phyloP scores from a whole-genome alignment of 2,113 vertebrate species.

The Nothocercus nigrocapillus region DNA sequence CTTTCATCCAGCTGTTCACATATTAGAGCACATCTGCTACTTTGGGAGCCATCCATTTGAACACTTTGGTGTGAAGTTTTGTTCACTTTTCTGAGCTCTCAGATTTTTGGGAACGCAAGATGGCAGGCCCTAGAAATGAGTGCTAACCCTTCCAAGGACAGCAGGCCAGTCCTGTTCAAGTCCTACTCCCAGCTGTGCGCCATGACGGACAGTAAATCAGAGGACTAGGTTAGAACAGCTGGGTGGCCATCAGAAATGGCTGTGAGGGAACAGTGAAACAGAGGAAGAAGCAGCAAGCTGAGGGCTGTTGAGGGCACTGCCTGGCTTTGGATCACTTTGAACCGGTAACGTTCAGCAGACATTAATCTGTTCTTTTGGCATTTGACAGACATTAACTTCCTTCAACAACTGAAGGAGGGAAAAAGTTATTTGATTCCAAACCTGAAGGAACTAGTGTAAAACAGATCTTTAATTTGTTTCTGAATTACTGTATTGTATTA shows the following conservation, averaged over 20 bases:
- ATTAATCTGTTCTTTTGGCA: neutral
- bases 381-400: neutral
- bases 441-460: constrained; percentile 17
- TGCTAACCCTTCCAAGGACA: neutral
- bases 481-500: neutral
- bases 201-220: constrained; percentile 37
- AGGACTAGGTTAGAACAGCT: constrained; percentile 2
- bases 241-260: constrained; percentile 10
- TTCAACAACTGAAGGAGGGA: neutral
- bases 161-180: neutral
- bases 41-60: neutral
- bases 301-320: neutral
- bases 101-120: neutral
- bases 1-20: neutral
- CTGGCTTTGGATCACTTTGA: neutral
- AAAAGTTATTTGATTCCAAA: constrained; percentile 11
- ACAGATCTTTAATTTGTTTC: neutral
- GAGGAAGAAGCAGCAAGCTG: neutral
- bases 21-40: neutral
- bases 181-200: neutral
- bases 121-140: neutral
- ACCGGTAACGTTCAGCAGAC: neutral
- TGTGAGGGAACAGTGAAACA: neutral
- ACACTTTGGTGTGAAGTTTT: neutral
- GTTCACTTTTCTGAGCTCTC: rapidly evolving